Base-by-base conservation (phyloP, 1,140 invertebrate species). In the Wiebesia pumilae region DNA sequence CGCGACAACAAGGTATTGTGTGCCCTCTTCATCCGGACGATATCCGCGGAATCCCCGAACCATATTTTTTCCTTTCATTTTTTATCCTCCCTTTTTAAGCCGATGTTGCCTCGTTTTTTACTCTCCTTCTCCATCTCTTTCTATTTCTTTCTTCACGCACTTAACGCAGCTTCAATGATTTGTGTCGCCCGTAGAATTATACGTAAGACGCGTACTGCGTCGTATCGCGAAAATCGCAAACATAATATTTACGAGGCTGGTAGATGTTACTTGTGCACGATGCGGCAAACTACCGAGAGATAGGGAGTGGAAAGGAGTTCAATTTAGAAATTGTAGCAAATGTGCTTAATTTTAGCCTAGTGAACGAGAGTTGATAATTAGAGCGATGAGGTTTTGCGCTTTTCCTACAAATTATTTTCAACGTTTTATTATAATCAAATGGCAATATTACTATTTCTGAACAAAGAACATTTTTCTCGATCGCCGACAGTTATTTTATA, bases 81-180 rank as follows among this genome's bases (percentile, higher is more conserved):
- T n/a, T 38, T 38, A 67, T 35, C 38, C 69, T 67, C 82, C 78
- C 87, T 84, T 85, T 81, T 84, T 87, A n/a, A 80, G 16, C 54
- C 33, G 27, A 79, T 27, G 24, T 35, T 35, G 4, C 30, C 58
- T 24, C 35, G 12, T 65, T 24, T 65, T n/a, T n/a, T n/a, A n/a
- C 58, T 40, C 10, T 19, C 51, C n/a, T 81, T 24, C 67, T 40
- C 21, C 33, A 19, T n/a, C 79, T 6, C 54, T 78, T 69, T 40
- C 4, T 73, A 58, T 84, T 75, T 86, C 79, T 87, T 73, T 85
- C 79, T 54, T 90, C 85, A 88, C 89, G 88, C 84, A 87, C 90
- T 85, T 89, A 90, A 90, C 90, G 90, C 90, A 88, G 84, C 88
- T 88, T 84, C 88, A 88, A 88, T 85, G 85, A 87, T 90, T 88